Conservation (phyloP, 2,888 invertebrate species). For the Diarsia rubi region DNA sequence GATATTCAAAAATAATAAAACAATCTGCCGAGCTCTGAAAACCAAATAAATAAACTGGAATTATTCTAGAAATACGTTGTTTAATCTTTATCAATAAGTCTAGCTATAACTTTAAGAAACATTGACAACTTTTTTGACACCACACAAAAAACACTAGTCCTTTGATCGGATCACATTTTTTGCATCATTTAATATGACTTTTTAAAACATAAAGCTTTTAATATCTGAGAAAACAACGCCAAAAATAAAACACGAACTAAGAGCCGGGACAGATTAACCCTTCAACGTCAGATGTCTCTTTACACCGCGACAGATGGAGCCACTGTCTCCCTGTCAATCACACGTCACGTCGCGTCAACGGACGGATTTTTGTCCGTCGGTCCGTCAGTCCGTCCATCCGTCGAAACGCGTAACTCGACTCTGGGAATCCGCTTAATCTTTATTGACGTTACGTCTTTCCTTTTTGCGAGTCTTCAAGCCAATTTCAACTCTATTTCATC, state of each 20-base stretch:
- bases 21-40: background rate
- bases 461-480: slow-evolving; percentile 41
- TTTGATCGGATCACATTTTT: slow-evolving; percentile 19
- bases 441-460: slow-evolving; percentile 75
- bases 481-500: slow-evolving; percentile 48
- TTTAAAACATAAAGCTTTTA: slow-evolving; percentile 40
- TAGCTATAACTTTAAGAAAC: background rate
- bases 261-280: slow-evolving; percentile 68
- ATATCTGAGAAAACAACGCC: slow-evolving; percentile 43
- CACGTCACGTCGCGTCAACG: slow-evolving; percentile 73
- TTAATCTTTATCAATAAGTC: background rate
- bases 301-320: slow-evolving; percentile 64
- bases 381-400: slow-evolving; percentile 76
- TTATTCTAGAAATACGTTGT: background rate
- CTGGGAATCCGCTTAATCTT: slow-evolving; percentile 81
- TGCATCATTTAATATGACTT: slow-evolving; percentile 27
- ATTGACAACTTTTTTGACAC: slow-evolving; percentile 14
- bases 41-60: background rate
- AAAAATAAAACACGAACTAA: slow-evolving; percentile 58
- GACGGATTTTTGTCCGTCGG: slow-evolving; percentile 76
- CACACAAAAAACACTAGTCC: background rate
- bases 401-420: slow-evolving; percentile 74
- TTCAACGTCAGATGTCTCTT: slow-evolving; percentile 70
- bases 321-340: slow-evolving; percentile 77
- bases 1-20: background rate